Conservation (phyloP, 1,140 invertebrate genomes). For the Magallana gigas region DNA sequence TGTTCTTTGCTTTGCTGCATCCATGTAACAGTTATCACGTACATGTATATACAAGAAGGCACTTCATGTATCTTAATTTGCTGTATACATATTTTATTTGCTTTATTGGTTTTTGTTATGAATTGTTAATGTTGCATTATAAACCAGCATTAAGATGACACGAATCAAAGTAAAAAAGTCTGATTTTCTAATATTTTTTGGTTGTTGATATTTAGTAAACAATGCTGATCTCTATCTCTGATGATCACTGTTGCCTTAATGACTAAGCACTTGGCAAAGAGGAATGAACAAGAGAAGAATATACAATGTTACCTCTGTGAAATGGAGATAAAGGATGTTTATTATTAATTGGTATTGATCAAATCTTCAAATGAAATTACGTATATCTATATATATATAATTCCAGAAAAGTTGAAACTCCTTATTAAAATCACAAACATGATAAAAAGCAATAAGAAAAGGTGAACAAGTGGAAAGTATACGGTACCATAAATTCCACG, state of each 20-base stretch:
- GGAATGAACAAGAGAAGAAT: background rate
- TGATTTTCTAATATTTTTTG: background rate
- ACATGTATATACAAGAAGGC: background rate
- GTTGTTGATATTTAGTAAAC: background rate
- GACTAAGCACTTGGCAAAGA: background rate
- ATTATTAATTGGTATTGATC: background rate
- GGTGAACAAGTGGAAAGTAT: background rate
- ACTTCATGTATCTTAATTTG: background rate
- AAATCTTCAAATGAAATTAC: conserved; percentile 5
- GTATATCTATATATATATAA: background rate
- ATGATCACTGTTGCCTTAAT: background rate
- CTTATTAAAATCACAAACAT: background rate
- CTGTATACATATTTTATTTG: background rate
- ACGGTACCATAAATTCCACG: background rate
- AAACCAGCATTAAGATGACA: background rate
- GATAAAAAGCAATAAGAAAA: background rate
- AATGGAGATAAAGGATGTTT: background rate
- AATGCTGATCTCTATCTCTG: background rate
- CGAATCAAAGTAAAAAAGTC: background rate
- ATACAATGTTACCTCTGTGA: background rate
- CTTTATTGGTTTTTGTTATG: background rate
- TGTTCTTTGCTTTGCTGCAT: background rate
- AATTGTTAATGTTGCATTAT: background rate
- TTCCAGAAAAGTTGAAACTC: background rate
- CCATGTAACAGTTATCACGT: background rate